These are phyloP conservation scores for Brevimyrus niger DNA, from an alignment of 2,113 vertebrate genomes.

Conservation along the genomic window DNA sequence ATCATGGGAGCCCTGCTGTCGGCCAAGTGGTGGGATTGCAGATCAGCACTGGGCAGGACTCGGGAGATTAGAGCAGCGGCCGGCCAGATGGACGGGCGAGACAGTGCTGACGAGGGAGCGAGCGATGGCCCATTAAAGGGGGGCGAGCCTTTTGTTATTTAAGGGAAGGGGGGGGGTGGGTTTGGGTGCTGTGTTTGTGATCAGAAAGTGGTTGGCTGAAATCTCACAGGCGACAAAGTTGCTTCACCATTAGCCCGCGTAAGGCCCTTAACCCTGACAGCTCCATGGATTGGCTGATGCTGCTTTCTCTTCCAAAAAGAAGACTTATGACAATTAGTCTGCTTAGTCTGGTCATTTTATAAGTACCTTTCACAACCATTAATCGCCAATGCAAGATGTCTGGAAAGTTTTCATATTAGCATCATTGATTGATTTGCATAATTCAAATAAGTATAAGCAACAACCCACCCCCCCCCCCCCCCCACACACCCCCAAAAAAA, in stretches of 20 bases:
- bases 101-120: background rate
- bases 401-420: background rate
- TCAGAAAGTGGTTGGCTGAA: background rate
- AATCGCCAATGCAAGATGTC: background rate
- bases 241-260: background rate
- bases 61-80: constrained; percentile 30
- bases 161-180: background rate
- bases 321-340: background rate
- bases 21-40: constrained; percentile 41
- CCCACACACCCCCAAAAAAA: background rate
- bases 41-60: constrained; percentile 36
- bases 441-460: background rate
- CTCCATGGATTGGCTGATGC: background rate
- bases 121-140: background rate
- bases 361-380: background rate
- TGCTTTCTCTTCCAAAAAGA: background rate
- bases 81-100: constrained; percentile 23
- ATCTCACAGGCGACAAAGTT: background rate
- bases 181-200: background rate
- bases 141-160: background rate
- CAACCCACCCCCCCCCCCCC: background rate
- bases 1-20: constrained; percentile 38
- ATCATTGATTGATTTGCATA: background rate
- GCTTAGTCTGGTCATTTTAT: background rate
- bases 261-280: background rate